Evolutionary conservation across 2,113 vertebrate species (phyloP).

Genomic region (Sarotherodon lohbergeri): DNA sequence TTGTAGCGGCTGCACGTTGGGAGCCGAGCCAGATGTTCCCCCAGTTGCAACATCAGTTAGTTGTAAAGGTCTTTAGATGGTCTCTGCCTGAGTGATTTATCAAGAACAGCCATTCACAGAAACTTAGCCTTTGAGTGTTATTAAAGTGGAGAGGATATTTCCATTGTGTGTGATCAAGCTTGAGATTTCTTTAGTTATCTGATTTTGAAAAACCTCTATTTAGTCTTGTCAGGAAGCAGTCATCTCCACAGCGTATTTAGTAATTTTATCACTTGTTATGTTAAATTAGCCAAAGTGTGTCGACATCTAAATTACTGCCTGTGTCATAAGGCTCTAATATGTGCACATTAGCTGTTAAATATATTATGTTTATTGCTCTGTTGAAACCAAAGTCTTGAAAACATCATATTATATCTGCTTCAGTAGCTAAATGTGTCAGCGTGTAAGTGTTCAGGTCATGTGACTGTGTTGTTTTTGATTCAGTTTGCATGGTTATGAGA

Average conservation of each 20-base stretch:
- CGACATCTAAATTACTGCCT: neutral
- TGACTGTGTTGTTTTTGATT: neutral
- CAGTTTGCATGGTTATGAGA: neutral
- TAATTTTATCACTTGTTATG: neutral
- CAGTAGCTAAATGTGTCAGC: neutral
- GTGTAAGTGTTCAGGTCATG: neutral
- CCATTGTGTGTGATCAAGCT: neutral
- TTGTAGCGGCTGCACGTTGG: neutral
- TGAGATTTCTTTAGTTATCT: neutral
- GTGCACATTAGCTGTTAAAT: neutral
- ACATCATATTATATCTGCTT: neutral
- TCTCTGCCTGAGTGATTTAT: neutral
- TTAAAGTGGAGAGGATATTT: neutral
- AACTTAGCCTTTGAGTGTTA: neutral
- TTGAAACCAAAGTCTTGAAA: neutral
- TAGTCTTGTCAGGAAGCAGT: neutral
- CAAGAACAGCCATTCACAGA: neutral
- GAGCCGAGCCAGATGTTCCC: conserved; percentile 11
- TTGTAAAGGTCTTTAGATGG: neutral
- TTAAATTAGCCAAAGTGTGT: neutral
- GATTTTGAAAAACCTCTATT: neutral
- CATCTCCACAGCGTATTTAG: neutral
- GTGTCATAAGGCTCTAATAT: neutral
- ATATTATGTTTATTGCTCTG: neutral
- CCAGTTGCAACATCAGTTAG: neutral